Evolutionary conservation across 2,888 invertebrate species (phyloP).

Genomic region (Sphaerophoria taeniata): DNA sequence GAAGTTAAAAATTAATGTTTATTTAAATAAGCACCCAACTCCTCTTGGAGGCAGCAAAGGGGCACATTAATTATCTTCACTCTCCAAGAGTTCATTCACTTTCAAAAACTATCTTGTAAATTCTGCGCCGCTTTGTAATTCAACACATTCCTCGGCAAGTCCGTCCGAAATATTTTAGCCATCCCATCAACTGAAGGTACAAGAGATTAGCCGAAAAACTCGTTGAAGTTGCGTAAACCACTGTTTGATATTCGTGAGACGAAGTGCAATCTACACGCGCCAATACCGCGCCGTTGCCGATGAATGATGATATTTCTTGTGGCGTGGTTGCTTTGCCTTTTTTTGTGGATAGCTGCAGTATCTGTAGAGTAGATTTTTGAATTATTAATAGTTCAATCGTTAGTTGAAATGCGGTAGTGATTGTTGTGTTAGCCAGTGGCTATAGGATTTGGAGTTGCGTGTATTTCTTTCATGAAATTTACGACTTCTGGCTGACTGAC

Average conservation of each 20-base stretch:
- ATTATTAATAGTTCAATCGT: conserved; percentile 53
- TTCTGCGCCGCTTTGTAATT: neutral
- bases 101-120: conserved; percentile 34
- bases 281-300: neutral
- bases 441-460: conserved; percentile 16
- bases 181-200: conserved; percentile 21
- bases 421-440: conserved; percentile 17
- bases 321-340: neutral
- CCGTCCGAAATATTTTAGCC: conserved; percentile 19
- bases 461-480: conserved; percentile 28
- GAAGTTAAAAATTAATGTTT: conserved; percentile 21
- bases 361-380: conserved; percentile 13
- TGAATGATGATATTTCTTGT: conserved; percentile 3
- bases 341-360: neutral
- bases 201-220: conserved; percentile 43
- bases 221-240: conserved; percentile 67
- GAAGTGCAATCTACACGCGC: conserved; percentile 49
- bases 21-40: conserved; percentile 3
- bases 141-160: conserved; percentile 26
- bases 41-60: neutral
- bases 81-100: conserved; percentile 69
- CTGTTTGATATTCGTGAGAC: conserved; percentile 52
- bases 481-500: conserved; percentile 10
- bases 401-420: conserved; percentile 65
- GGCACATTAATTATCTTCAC: conserved; percentile 8